Evolutionary conservation across 1,140 invertebrate genomes (phyloP).

Genomic region (Drosophila leontia): DNA sequence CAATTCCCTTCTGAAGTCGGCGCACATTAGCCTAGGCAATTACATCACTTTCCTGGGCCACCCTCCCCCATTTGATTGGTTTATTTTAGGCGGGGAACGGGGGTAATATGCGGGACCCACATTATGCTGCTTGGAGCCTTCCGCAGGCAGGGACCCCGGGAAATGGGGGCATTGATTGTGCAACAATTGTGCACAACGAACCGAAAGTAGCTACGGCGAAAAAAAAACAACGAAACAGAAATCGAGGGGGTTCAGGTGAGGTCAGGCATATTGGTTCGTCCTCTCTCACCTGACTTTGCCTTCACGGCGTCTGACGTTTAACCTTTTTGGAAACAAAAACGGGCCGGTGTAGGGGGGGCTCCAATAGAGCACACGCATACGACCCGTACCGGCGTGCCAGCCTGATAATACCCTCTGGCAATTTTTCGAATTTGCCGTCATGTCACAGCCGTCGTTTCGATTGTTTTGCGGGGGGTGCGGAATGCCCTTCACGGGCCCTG

Average conservation of each 20-base stretch:
- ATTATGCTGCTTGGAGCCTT: constrained; percentile 16
- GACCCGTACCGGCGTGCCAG: constrained; percentile 2
- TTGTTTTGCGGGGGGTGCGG: constrained; percentile 39
- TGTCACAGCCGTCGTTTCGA: constrained; percentile 63
- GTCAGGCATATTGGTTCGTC: constrained; percentile 35
- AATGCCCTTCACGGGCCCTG: background rate
- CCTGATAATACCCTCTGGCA: constrained; percentile 63
- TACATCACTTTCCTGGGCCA: constrained; percentile 27
- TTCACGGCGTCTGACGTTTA: constrained; percentile 48
- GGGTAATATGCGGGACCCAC: constrained; percentile 32
- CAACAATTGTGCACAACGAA: constrained; percentile 67
- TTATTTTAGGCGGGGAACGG: constrained; percentile 30
- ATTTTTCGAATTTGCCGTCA: constrained; percentile 71
- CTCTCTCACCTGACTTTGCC: constrained; percentile 53
- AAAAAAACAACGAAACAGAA: background rate
- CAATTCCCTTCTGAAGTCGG: background rate
- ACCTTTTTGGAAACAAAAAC: constrained; percentile 32
- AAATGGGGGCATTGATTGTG: constrained; percentile 47
- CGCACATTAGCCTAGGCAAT: constrained; percentile 53
- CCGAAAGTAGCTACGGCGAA: constrained; percentile 21
- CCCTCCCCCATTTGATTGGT: constrained; percentile 20
- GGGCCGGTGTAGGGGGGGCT: background rate
- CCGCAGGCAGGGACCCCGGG: background rate
- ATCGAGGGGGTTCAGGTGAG: constrained; percentile 30
- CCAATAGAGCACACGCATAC: background rate